These are phyloP conservation scores for Micrastur ruficollis DNA, from an alignment of 2,797 vertebrate species.

Conservation along the genomic window DNA sequence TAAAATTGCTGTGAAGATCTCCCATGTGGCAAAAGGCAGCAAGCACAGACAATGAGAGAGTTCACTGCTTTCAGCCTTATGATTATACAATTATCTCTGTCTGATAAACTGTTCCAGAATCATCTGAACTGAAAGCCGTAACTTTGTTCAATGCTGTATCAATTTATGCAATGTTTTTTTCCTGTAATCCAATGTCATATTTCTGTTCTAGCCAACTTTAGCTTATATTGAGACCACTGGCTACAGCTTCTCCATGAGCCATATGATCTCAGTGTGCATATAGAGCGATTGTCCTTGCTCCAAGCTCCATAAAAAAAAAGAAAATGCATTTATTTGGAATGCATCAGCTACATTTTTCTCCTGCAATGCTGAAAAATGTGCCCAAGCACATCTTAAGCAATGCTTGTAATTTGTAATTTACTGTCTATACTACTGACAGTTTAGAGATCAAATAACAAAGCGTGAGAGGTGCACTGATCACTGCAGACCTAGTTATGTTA, in stretches of 20 bases:
- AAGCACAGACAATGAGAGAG: background rate
- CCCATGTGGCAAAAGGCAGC: background rate
- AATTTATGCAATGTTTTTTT: background rate
- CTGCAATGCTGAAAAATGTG: background rate
- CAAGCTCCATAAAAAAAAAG: background rate
- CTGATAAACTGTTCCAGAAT: background rate
- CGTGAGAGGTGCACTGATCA: background rate
- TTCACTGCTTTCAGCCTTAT: background rate
- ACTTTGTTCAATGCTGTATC: background rate
- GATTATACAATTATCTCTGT: conserved; percentile 3
- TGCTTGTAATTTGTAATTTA: background rate
- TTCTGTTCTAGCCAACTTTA: background rate
- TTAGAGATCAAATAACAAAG: background rate
- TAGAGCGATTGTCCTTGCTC: background rate
- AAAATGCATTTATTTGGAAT: conserved; percentile 5
- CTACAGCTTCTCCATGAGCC: background rate
- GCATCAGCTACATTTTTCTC: background rate
- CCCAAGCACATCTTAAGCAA: background rate
- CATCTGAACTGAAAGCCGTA: background rate
- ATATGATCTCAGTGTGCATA: background rate
- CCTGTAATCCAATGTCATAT: background rate
- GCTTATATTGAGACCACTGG: background rate
- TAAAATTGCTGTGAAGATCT: conserved; percentile 4
- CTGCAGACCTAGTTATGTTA: background rate
- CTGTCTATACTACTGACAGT: background rate